Base-by-base conservation (phyloP, 2,113 vertebrate species). In the Ondatra zibethicus region DNA sequence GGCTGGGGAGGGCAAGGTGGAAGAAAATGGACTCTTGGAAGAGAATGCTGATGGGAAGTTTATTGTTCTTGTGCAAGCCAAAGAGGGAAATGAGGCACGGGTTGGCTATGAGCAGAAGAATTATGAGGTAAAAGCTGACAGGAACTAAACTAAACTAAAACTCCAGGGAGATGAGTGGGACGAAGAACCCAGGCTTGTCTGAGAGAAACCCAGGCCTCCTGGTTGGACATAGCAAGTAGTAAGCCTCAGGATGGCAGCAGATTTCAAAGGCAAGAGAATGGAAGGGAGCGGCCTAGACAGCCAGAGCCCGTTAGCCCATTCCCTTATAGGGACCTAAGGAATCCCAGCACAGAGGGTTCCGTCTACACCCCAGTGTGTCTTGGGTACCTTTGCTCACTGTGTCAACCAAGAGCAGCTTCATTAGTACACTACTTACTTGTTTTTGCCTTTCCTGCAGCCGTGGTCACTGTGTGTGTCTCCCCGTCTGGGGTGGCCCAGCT, bases 271-370 rank as follows among this genome's bases (percentile, higher is more conserved):
- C 16, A 47, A 50, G 3, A 27, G 36, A 52, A 25, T 31, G 2
- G 47, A 89, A 36, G 65, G 29, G 4, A 33, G 42, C 1, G 65
- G 52, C 39, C 6, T 14, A 50, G 33, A 63, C 36, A 84, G 16
- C 52, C 7, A 52, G 12, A 14, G 76, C 76, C 2, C 5, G 1
- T 19, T 70, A 23, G 80, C 76, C 2, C 11, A 2, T 19, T 70
- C 39, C 84, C 25, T 29, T 1, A 39, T 27, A 23, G 5, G 36
- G 86, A 14, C 27, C 21, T 0, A 4, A 84, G 70, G 77, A 70
- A 52, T 82, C 52, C 0, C 2, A 7, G 0, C 0, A 55, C 81
- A 73, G 76, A 55, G 5, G 29, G 3, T 72, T 7, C 14, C 31
- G 16, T 84, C 80, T 78, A 5, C 11, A 29, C 0, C 7, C 17